Conservation (phyloP, 2,888 invertebrate species). For the Thecophora atra region DNA sequence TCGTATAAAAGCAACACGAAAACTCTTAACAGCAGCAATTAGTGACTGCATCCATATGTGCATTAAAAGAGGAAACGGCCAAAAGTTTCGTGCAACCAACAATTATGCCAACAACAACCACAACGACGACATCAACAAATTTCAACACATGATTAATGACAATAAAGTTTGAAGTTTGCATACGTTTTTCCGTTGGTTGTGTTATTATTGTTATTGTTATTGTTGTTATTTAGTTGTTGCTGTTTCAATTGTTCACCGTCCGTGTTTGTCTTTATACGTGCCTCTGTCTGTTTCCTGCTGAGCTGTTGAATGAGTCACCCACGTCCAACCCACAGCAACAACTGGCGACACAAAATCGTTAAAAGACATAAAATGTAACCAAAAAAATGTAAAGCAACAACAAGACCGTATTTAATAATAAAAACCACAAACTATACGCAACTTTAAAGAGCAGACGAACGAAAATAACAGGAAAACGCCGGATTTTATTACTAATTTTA, state of each 20-base stretch:
- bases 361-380: neutral
- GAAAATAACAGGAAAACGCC: too few species aligned
- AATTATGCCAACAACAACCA: conserved; percentile 19
- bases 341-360: neutral
- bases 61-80: neutral
- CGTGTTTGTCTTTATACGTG: neutral
- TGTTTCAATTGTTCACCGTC: neutral
- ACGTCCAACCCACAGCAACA: neutral
- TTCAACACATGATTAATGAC: conserved; percentile 30
- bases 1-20: neutral
- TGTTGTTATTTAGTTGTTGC: neutral
- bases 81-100: conserved; percentile 16
- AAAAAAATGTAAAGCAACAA: neutral
- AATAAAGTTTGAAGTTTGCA: neutral
- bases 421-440: too few species aligned
- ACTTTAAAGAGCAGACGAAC: too few species aligned
- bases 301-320: neutral
- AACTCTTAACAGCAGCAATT: neutral
- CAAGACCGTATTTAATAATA: too few species aligned
- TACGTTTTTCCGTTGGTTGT: neutral
- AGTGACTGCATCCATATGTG: neutral
- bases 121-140: conserved; percentile 6
- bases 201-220: neutral
- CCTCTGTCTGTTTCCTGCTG: neutral
- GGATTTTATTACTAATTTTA: too few species aligned